Conservation (phyloP, 1,140 invertebrate species). For the Paraescarpia echinospica region DNA sequence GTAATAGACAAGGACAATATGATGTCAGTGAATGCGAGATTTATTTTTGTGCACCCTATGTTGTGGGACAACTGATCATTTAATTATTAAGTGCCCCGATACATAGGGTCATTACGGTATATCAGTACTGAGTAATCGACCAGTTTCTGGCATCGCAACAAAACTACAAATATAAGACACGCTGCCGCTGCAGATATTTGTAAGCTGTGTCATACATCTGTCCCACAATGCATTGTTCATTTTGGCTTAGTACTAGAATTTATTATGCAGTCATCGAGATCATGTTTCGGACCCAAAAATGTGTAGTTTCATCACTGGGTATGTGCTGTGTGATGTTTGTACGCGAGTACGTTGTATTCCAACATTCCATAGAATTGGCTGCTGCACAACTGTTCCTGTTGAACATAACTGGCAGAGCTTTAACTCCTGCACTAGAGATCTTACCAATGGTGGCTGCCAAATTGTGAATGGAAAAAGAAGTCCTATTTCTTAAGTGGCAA, state of each 20-base stretch:
- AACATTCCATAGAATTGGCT: background rate
- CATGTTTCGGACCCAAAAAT: background rate
- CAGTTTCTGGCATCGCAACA: background rate
- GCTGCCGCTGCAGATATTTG: background rate
- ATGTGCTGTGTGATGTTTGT: background rate
- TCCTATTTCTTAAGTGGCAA: background rate
- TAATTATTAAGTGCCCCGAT: no score
- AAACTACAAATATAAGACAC: background rate
- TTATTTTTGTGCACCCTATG: no score
- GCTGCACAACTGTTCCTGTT: background rate
- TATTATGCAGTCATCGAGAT: background rate
- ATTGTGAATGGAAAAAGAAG: background rate
- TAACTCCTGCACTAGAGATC: background rate
- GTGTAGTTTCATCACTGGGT: background rate
- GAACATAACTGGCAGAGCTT: background rate
- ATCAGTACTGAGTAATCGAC: background rate
- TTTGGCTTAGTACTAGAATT: background rate
- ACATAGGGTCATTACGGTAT: no score
- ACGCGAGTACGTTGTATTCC: background rate
- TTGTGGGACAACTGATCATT: no score
- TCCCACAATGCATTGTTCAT: background rate
- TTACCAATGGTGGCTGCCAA: background rate
- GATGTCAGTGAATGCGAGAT: no score
- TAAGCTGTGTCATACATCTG: background rate
- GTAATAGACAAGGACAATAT: no score